These are phyloP conservation scores for Lutraria rhynchaena DNA, from an alignment of 1,140 invertebrate species.

Conservation along the genomic window DNA sequence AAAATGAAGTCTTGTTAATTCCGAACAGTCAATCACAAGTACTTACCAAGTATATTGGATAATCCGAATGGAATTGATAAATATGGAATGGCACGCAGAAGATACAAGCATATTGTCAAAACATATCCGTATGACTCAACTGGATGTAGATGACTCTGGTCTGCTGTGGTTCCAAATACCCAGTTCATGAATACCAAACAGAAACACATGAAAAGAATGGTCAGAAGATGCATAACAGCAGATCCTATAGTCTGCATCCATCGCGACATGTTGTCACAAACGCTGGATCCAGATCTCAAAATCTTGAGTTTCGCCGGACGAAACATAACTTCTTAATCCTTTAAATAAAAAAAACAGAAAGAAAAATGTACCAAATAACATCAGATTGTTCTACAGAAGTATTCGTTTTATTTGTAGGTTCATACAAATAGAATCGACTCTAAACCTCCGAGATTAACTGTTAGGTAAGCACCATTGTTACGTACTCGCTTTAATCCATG, in stretches of 20 bases:
- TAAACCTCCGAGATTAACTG: too few relatives aligned
- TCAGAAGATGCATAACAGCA: constrained; percentile 13
- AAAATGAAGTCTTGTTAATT: too few relatives aligned
- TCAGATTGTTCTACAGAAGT: too few relatives aligned
- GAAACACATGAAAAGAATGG: constrained; percentile 27
- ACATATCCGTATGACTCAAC: constrained; percentile 39
- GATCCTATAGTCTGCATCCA: constrained; percentile 26
- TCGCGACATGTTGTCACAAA: constrained; percentile 19
- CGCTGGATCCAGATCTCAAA: not conserved
- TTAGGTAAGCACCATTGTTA: too few relatives aligned
- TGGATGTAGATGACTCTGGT: constrained; percentile 43
- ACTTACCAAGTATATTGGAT: constrained; percentile 52
- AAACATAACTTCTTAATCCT: not conserved
- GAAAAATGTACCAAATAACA: too few relatives aligned
- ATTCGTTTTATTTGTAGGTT: too few relatives aligned
- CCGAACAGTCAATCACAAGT: too few relatives aligned
- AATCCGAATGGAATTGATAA: constrained; percentile 85
- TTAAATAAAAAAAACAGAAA: too few relatives aligned
- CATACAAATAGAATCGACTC: too few relatives aligned
- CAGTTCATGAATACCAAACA: constrained; percentile 46
- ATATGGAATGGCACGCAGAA: constrained; percentile 48
- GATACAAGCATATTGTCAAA: constrained; percentile 31
- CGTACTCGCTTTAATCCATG: too few relatives aligned
- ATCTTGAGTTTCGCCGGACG: constrained; percentile 22
- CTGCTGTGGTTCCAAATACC: constrained; percentile 42